Evolutionary conservation across 2,888 invertebrate species (phyloP), one percentile per base, ranked within the genome.

Genomic region (Schizaphis graminum): DNA sequence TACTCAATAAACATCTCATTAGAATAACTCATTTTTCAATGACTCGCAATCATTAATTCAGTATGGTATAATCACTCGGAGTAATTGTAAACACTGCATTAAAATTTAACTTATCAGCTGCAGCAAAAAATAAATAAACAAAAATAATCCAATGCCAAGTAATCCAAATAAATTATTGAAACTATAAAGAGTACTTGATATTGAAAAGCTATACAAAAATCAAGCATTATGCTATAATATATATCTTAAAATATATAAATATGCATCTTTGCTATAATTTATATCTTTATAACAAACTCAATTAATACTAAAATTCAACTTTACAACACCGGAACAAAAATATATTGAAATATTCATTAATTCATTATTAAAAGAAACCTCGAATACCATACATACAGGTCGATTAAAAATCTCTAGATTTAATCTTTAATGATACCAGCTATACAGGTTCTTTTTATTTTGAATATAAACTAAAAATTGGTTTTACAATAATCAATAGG

Each of bases 1-100:
- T 67, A 67, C 28, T 67, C 8, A n/a, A 67, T 67, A 67, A 67
- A 28, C 8, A 67, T 11, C n/a, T 67, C 11, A 67, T 67, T 28
- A 67, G n/a, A n/a, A 67, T 61, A 61, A 28, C 61, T 26, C 26
- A 61, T 61, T 89, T 89, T 57, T 26, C 41, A 57, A 89, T 89
- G 89, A 24, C 11, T 35, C 3, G 21, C 61, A 90, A 28, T 28
- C 89, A 26, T 44, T 61, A 13, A 61, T 67, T 13, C 61, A 87
- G 28, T 87, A 87, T n/a, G n/a, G n/a, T 28, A 87, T 47, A 47
- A 87, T 47, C 7, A 28, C 49, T 28, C 44, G 28, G 5, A 47
- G 49, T 28, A 11, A 16, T 49, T 87, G 49, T 87, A 47, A 47
- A n/a, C 10, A 49, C 47, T 87, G 44, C 49, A 3, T 49, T 87